Evolutionary conservation across 2,113 vertebrate genomes (phyloP), one percentile per base, ranked within the genome.

Genomic region (Spizaetus ornatus): DNA sequence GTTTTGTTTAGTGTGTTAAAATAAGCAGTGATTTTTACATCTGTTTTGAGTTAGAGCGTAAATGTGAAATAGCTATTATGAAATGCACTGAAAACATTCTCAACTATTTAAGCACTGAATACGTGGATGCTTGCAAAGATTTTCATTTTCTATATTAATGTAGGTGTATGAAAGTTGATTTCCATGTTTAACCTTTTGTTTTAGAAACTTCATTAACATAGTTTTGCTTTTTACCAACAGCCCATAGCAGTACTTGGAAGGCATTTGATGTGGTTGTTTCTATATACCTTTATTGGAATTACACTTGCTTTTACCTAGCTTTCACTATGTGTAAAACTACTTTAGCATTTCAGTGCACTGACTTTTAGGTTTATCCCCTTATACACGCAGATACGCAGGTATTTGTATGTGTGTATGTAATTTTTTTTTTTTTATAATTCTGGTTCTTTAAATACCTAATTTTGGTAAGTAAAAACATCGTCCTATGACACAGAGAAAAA

Each of bases 181-280:
- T 91, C 38, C 5, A 9, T 22, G 10, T 66, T 82, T 85, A 85
- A 79, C 21, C 38, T 91, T 73, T 78, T 77, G 34, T 56, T 93
- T 93, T 72, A 93, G 79, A 83, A 86, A 61, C 27, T 78, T 95
- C 50, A 29, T 90, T 81, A 80, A 19, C 22, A 55, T 72, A 83
- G 93, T 94, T 96, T 86, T 95, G 71, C 38, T 95, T 96, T 85
- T 96, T 93, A 83, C 81, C 63, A 76, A 14, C 36, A 91, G 6
- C 65, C 31, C 48, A 17, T 88, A 73, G 63, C 58, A 88, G 38
- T 36, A 78, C 29, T 74, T 0, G 0, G 90, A 94, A 93, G 25
- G 25, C 61, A 82, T 95, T 95, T 97, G 96, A 92, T 96, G 91
- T 95, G 84, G 89, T 87, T 93, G 53, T 76, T 94, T 84, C 77